Evolutionary conservation across 2,888 invertebrate genomes (phyloP).

Genomic region (Fissipunctia ypsillon): DNA sequence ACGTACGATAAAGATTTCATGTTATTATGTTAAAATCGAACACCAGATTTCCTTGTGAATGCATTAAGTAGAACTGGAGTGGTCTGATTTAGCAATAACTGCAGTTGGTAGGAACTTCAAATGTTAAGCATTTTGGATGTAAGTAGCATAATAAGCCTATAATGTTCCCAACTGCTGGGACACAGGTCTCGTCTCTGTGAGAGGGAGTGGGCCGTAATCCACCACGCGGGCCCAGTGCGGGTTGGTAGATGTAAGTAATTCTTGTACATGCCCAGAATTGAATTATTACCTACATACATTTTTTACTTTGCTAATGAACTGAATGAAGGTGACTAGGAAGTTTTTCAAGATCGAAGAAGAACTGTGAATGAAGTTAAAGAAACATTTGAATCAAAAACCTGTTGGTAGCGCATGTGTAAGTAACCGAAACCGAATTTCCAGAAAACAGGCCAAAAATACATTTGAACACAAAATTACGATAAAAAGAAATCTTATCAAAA

Average conservation of each 20-base stretch:
- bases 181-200: too few species aligned
- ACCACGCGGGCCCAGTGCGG: too few species aligned
- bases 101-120: background rate
- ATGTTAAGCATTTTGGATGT: background rate
- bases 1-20: slow-evolving; percentile 55
- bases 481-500: slow-evolving; percentile 31
- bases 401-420: background rate
- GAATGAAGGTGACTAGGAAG: background rate
- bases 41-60: slow-evolving; percentile 48
- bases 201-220: too few species aligned
- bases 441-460: background rate
- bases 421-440: background rate
- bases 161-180: too few species aligned
- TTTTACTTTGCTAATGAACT: too few species aligned
- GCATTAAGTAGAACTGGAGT: slow-evolving; percentile 23
- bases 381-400: background rate
- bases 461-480: slow-evolving; percentile 9
- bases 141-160: too few species aligned
- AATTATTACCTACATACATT: background rate
- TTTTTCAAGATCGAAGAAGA: slow-evolving; percentile 3
- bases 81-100: slow-evolving; percentile 35
- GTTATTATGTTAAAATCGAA: slow-evolving; percentile 47
- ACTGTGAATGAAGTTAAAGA: background rate
- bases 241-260: too few species aligned
- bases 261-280: background rate